Conservation (phyloP, 2,797 vertebrate genomes). For the Nannoperca obscura region DNA sequence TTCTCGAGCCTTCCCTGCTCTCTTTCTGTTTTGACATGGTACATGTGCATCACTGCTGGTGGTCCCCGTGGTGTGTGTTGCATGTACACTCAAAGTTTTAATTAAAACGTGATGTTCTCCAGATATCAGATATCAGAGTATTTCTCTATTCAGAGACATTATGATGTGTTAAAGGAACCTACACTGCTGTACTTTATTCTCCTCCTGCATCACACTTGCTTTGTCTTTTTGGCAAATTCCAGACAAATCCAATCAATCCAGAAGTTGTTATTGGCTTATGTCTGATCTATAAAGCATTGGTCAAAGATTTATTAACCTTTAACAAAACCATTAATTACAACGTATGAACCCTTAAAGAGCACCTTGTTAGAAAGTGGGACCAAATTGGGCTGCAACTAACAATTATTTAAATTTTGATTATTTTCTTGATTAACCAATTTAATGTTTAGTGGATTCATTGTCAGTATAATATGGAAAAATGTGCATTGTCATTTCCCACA, state of each 20-base stretch:
- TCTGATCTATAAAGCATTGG: not conserved
- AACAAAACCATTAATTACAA: not conserved
- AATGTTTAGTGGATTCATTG: not conserved
- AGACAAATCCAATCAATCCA: not conserved
- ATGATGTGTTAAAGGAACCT: not conserved
- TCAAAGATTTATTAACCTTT: not conserved
- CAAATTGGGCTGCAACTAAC: not conserved
- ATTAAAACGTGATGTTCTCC: constrained; percentile 43
- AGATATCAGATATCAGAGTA: not conserved
- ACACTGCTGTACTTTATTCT: not conserved
- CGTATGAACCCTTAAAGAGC: not conserved
- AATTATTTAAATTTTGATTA: not conserved
- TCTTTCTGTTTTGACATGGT: constrained; percentile 10
- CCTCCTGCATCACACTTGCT: not conserved
- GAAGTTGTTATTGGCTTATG: not conserved
- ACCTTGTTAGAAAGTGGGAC: not conserved
- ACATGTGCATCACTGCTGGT: constrained; percentile 23
- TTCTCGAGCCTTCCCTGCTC: constrained; percentile 6
- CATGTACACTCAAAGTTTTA: constrained; percentile 15
- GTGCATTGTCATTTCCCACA: not conserved
- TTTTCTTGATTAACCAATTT: not conserved
- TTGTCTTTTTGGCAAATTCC: not conserved
- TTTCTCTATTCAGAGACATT: too few species aligned
- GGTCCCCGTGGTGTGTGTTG: not conserved
- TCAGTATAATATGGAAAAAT: not conserved